Percentiles rank a stretch among this genome's conserved stretches.
Conservation (phyloP, 2,797 vertebrate genomes). For the Siniperca undulata region DNA sequence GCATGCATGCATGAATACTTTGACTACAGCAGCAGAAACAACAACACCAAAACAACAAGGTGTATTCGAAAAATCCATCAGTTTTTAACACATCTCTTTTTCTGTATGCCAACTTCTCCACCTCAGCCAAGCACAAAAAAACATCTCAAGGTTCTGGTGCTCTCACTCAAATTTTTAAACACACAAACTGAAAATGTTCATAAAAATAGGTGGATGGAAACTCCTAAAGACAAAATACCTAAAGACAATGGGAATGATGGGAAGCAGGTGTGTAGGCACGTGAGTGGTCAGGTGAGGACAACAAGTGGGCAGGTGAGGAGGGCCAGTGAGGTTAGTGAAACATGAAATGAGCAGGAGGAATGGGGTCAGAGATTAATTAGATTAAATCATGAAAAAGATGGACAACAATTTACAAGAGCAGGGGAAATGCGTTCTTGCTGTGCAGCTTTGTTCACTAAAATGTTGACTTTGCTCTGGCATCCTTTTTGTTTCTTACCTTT, state of each 20-base stretch:
- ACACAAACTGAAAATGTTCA: neutral
- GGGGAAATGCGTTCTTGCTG: neutral
- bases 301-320: neutral
- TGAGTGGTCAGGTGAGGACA: neutral
- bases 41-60: neutral
- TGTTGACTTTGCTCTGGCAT: neutral
- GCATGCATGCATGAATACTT: neutral
- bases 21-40: neutral
- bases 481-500: neutral
- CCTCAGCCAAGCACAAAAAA: neutral
- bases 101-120: neutral
- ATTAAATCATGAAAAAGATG: neutral
- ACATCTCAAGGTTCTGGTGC: neutral
- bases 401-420: neutral
- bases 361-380: neutral
- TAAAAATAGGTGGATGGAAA: neutral
- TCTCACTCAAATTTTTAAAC: neutral
- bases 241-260: neutral
- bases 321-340: neutral
- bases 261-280: neutral
- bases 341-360: neutral
- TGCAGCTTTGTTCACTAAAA: neutral
- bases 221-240: neutral
- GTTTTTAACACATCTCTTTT: constrained; percentile 7
- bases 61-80: neutral